Evolutionary conservation across 2,888 invertebrate genomes (phyloP).

Genomic region (Blastobasis adustella): DNA sequence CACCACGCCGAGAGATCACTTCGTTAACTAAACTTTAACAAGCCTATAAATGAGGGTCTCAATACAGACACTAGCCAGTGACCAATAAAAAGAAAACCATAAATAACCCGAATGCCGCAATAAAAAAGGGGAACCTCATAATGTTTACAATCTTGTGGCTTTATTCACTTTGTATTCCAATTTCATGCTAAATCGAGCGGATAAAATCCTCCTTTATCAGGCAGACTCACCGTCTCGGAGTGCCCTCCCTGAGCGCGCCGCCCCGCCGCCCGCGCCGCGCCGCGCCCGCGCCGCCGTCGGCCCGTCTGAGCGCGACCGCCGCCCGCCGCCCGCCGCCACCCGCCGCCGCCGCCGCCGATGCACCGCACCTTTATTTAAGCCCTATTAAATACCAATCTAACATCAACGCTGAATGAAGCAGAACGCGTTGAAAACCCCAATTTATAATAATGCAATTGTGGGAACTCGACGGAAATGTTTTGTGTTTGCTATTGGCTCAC

Average conservation of each 20-base stretch:
- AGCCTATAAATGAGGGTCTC: constrained; percentile 66
- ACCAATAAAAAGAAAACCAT: constrained; percentile 68
- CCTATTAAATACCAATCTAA: constrained; percentile 62
- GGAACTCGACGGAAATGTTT: constrained; percentile 36
- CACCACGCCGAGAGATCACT: constrained; percentile 37
- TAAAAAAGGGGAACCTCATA: constrained; percentile 71
- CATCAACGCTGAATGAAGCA: constrained; percentile 52
- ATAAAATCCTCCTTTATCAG: constrained; percentile 71
- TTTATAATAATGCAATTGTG: constrained; percentile 56
- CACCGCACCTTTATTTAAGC: constrained; percentile 25
- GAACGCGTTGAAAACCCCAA: constrained; percentile 50
- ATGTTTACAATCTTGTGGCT: constrained; percentile 75
- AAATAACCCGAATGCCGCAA: constrained; percentile 65
- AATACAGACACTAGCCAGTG: constrained; percentile 49
- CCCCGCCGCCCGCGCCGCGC: constrained; percentile 17
- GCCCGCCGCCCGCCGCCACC: constrained; percentile 12
- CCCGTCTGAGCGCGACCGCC: constrained; percentile 15
- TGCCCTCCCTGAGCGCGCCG: constrained; percentile 20
- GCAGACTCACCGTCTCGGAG: constrained; percentile 66
- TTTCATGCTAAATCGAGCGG: constrained; percentile 75
- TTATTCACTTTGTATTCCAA: constrained; percentile 75
- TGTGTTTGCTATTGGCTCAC: constrained; percentile 25
- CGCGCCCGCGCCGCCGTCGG: constrained; percentile 14
- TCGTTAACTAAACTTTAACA: constrained; percentile 72
- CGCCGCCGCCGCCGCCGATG: constrained; percentile 15